These are phyloP conservation scores for Eriocheir sinensis DNA, from an alignment of 1,140 invertebrate species.

Conservation along the genomic window DNA sequence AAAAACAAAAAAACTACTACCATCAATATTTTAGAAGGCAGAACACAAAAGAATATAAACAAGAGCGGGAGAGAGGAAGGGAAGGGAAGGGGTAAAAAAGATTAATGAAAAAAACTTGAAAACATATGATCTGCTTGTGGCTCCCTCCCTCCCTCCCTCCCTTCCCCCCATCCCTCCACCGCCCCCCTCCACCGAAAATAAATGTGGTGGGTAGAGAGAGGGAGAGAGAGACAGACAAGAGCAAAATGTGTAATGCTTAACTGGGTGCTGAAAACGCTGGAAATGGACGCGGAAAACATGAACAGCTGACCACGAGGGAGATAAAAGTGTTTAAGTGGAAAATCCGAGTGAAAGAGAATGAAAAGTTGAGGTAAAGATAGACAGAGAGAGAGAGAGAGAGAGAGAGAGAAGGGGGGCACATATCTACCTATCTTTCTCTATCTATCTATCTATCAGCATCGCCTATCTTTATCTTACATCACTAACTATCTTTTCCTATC, in stretches of 20 bases:
- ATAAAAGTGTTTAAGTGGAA: neutral
- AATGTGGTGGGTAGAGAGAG: too few relatives aligned
- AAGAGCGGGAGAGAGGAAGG: neutral
- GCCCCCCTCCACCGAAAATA: too few relatives aligned
- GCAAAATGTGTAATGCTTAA: neutral
- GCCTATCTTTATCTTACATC: too few relatives aligned
- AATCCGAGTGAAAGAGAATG: neutral
- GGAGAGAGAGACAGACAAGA: neutral
- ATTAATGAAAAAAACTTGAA: too few relatives aligned
- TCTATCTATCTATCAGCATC: too few relatives aligned
- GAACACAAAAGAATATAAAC: too few relatives aligned
- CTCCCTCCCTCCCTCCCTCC: too few relatives aligned
- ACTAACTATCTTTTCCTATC: too few relatives aligned
- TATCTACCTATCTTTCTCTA: neutral
- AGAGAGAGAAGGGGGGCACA: conserved; percentile 20
- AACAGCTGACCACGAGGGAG: neutral
- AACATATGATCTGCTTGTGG: too few relatives aligned
- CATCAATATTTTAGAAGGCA: too few relatives aligned
- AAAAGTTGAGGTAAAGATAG: neutral
- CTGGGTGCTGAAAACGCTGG: neutral
- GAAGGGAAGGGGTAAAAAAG: neutral
- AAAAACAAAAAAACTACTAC: neutral
- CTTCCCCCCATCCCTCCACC: too few relatives aligned
- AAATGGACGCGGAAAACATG: neutral
- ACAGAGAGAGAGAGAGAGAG: conserved; percentile 13